Conservation (phyloP, 2,797 vertebrate genomes). For the Perodicticus potto region DNA sequence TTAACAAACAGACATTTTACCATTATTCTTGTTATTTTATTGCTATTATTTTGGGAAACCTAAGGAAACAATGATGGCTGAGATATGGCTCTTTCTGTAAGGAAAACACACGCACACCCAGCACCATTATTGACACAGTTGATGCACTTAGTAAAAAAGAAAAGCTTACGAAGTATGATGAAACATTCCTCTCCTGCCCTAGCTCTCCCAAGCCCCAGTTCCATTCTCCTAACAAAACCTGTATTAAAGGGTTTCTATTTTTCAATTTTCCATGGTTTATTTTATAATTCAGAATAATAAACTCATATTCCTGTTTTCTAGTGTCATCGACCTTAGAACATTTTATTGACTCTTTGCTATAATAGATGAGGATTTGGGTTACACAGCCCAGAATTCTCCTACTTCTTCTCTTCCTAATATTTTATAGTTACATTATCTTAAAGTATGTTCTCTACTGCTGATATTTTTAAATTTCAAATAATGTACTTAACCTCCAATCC, state of each 20-base stretch:
- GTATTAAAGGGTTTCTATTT: not conserved
- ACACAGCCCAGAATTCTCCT: too few species aligned
- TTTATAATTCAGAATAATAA: constrained; percentile 20
- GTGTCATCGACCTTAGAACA: not conserved
- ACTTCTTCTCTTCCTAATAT: not conserved
- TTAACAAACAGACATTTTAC: not conserved
- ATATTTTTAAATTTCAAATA: constrained; percentile 28
- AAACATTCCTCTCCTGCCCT: not conserved
- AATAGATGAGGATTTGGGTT: not conserved
- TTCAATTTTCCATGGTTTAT: not conserved
- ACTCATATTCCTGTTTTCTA: not conserved
- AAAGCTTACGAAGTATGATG: too few species aligned
- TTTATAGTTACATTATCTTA: not conserved
- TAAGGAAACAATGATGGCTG: not conserved
- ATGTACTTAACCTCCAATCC: not conserved
- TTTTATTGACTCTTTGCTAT: not conserved
- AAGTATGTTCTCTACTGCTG: not conserved
- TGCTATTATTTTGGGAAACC: not conserved
- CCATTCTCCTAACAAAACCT: not conserved
- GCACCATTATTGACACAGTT: not conserved
- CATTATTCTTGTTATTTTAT: constrained; percentile 4
- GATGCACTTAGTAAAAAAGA: not conserved
- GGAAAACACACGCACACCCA: not conserved
- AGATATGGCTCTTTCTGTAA: not conserved
- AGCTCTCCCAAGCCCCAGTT: not conserved